Evolutionary conservation across 2,888 invertebrate species (phyloP), one percentile per base, ranked within the genome.

Genomic region (Erannis defoliaria): DNA sequence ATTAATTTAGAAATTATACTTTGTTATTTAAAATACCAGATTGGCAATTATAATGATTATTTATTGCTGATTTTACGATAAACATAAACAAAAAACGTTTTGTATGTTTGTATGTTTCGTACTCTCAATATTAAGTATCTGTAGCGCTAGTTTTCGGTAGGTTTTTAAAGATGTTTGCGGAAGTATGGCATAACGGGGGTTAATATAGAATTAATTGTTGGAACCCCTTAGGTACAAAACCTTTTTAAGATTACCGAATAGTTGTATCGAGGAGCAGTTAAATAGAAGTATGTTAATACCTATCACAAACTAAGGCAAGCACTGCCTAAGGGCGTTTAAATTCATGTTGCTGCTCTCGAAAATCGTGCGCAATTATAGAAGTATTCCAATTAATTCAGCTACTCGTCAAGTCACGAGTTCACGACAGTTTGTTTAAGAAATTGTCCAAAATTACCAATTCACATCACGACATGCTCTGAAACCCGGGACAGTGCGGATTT

Each of bases 381-480:
- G n/a, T 45, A 55, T 49, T 53, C 10, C 23, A 64, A 64, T 67
- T 42, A 67, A 66, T 61, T 54, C 61, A 66, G 19, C 50, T 59
- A 65, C 55, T n/a, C 55, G 29, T 37, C 55, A 46, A 53, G 56
- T 67, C 67, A 70, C 65, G 70, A 65, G 55, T 46, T 23, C 23
- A 23, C 23, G 43, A 9, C 19, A 43, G 61, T 58, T 29, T 53
- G 62, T 60, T 50, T 58, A 64, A 61, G 55, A 66, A 68, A 65
- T 64, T 66, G 54, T 48, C 48, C 55, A 55, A 64, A 71, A 67
- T 69, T 67, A 59, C 64, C 14, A 56, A 55, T 64, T 53, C 51
- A 46, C 51, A 59, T 48, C 68, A 68, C 68, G 70, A 65, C 48
- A 59, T 63, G 66, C 61, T 64, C 64, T 60, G 40, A 59, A 59